phyloP scores from a whole-genome alignment of 1,140 invertebrate species.

The Cydia amplana region DNA sequence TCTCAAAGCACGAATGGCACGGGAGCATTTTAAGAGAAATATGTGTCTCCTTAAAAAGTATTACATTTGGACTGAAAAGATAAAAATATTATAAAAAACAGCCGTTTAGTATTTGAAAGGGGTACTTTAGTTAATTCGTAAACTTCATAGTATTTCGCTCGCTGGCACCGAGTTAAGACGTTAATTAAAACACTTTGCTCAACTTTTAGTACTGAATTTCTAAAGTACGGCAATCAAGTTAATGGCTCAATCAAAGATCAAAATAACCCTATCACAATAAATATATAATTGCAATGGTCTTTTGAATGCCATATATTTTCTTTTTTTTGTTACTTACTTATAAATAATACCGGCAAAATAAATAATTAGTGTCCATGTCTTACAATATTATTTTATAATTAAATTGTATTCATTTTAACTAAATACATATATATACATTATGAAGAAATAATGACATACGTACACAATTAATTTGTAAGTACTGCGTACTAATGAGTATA shows the following conservation, averaged over 20 bases:
- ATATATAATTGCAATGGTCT: constrained; percentile 54
- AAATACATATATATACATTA: too few relatives aligned
- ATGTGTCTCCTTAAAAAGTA: constrained; percentile 6
- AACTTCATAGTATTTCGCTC: constrained; percentile 70
- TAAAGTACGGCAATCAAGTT: constrained; percentile 72
- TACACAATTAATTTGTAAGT: not conserved
- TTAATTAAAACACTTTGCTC: constrained; percentile 74
- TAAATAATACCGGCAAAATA: too few relatives aligned
- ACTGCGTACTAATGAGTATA: not conserved
- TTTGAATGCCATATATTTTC: constrained; percentile 44
- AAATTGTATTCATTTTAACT: too few relatives aligned
- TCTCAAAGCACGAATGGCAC: not conserved
- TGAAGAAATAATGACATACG: too few relatives aligned
- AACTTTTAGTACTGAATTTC: constrained; percentile 76
- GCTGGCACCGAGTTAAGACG: constrained; percentile 66
- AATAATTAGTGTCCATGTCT: too few relatives aligned
- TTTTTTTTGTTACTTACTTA: not conserved
- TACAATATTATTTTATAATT: too few relatives aligned
- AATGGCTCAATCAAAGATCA: constrained; percentile 73
- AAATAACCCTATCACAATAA: constrained; percentile 65
- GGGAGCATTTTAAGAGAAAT: not conserved
- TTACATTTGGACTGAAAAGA: constrained; percentile 40
- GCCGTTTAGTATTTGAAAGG: constrained; percentile 59
- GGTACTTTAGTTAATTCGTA: constrained; percentile 74
- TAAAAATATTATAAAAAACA: constrained; percentile 55